A percentile compares a stretch with the other conserved stretches of the same genome.
Evolutionary conservation across 2,888 invertebrate species (phyloP).

Genomic region (Pristionchus mayeri): DNA sequence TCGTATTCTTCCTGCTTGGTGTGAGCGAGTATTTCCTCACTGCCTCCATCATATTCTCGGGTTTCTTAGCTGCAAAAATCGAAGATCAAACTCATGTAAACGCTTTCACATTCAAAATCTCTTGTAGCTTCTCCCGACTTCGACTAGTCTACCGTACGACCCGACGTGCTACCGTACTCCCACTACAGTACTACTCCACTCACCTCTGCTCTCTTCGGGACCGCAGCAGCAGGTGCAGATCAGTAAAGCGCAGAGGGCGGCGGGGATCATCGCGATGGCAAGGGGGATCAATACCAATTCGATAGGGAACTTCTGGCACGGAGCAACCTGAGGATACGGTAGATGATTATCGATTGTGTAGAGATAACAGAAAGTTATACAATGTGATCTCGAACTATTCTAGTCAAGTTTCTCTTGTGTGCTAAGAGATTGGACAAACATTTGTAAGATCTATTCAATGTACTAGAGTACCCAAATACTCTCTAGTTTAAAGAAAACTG

Average conservation of each 20-base stretch:
- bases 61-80: constrained; percentile 44
- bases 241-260: constrained; percentile 69
- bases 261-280: constrained; percentile 71
- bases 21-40: constrained; percentile 45
- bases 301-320: constrained; percentile 49
- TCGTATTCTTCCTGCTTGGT: constrained; percentile 46
- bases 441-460: too few relatives aligned
- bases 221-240: constrained; percentile 74
- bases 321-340: constrained; percentile 31
- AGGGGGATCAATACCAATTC: constrained; percentile 68
- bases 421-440: not conserved
- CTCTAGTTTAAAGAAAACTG: too few relatives aligned
- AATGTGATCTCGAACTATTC: too few relatives aligned
- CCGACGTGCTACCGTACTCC: not conserved
- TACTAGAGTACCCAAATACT: too few relatives aligned
- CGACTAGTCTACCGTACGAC: too few relatives aligned
- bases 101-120: too few relatives aligned
- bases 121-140: too few relatives aligned
- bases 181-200: not conserved
- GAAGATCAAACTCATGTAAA: too few relatives aligned
- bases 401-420: too few relatives aligned
- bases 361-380: too few relatives aligned
- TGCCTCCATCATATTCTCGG: constrained; percentile 44
- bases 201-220: constrained; percentile 71
- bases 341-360: too few relatives aligned